Evolutionary conservation across 2,113 vertebrate genomes (phyloP), one percentile per base, ranked within the genome.

Genomic region (Eurypyga helias): DNA sequence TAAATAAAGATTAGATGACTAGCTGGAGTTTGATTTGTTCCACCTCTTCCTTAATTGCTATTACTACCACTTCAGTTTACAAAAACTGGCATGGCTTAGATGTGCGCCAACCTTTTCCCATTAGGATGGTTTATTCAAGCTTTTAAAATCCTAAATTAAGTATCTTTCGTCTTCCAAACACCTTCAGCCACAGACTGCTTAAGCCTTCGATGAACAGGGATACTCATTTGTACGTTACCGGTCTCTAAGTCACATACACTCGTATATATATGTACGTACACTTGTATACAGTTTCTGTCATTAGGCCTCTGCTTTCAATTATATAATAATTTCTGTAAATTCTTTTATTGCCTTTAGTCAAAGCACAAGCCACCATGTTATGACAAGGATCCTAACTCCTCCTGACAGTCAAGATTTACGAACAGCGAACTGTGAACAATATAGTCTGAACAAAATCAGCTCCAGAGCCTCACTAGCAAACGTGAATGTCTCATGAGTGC

Each of bases 1-100:
- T 95, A 92, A 94, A 90, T 54, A 96, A 95, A 89, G 76, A 93
- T 64, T 75, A 83, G 75, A 83, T 78, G 80, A 73, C 71, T 79
- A 78, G 51, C 46, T 81, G 36, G 29, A 34, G n/a, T 76, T 87
- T 82, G 41, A 51, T 67, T 94, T 90, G 38, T 86, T 86, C 79
- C 72, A 92, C 24, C 12, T 46, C 26, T 69, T 73, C 58, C 54
- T 79, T 93, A 89, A 93, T 46, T 88, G 70, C 65, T 91, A 71
- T 52, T 92, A 70, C 83, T 58, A 96, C 62, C 45, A 33, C 54
- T 55, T 58, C 20, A 18, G 33, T 38, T 75, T 51, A 73, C 71
- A 93, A 91, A 91, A 83, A 83, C 58, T 20, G 11, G 17, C 26
- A 65, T 1, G 66, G 71, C 33, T 60, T 66, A 80, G n/a, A 83